These are phyloP conservation scores for Hipposideros armiger DNA, from an alignment of 2,113 vertebrate species.

Conservation along the genomic window DNA sequence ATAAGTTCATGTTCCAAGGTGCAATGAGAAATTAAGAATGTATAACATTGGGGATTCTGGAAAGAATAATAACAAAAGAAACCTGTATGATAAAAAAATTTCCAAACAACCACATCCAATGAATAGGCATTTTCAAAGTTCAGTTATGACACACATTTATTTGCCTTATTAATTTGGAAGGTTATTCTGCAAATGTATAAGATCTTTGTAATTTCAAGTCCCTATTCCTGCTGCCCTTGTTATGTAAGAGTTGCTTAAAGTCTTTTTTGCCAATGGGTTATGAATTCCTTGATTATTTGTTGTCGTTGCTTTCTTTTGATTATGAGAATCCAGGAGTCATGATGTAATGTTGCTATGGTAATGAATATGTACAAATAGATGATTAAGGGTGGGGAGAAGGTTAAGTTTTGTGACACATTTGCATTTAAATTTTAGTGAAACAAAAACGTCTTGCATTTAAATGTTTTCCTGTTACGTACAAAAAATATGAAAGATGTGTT, in stretches of 20 bases:
- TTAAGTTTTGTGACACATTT: conserved; percentile 64
- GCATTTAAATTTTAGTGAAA: conserved; percentile 53
- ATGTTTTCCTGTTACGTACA: conserved; percentile 35
- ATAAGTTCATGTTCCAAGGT: conserved; percentile 56
- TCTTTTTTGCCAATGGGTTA: conserved; percentile 53
- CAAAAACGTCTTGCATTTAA: neutral
- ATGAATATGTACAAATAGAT: conserved; percentile 73
- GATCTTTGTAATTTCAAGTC: conserved; percentile 9
- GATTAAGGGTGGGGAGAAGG: conserved; percentile 38
- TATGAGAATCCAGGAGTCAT: conserved; percentile 60
- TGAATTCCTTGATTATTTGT: conserved; percentile 64
- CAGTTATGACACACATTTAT: neutral
- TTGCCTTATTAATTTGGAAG: conserved; percentile 22
- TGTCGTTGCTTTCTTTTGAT: conserved; percentile 63
- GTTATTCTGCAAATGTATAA: neutral
- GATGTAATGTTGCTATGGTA: conserved; percentile 72
- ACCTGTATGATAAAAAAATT: neutral
- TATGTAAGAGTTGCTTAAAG: conserved; percentile 58
- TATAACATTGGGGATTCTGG: conserved; percentile 32
- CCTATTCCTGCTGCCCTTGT: neutral
- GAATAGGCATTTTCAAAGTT: conserved; percentile 45
- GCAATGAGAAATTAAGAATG: conserved; percentile 71
- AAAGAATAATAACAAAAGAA: conserved; percentile 56
- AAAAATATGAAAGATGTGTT: conserved; percentile 56
- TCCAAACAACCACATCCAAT: neutral